A percentile compares a stretch with the other conserved stretches of the same genome.
Conservation (phyloP, 2,797 vertebrate species). For the Podargus strigoides region DNA sequence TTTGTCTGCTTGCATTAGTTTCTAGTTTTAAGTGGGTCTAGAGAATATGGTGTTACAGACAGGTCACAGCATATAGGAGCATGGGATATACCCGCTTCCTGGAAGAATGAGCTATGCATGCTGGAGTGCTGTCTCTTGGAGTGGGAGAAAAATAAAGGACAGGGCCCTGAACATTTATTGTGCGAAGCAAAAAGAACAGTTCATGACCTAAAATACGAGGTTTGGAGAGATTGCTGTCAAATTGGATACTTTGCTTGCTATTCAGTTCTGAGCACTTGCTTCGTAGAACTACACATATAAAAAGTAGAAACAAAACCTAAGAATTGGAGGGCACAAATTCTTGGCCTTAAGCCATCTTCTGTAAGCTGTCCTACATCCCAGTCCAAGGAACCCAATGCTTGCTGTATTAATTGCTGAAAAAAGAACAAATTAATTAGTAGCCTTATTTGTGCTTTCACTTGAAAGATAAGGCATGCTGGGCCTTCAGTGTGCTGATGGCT, state of each 20-base stretch:
- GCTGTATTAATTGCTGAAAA: slow-evolving; percentile 14
- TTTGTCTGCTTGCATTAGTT: not conserved
- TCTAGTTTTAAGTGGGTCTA: not conserved
- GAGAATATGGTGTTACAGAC: not conserved
- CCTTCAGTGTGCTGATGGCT: rapidly evolving
- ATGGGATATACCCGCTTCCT: not conserved
- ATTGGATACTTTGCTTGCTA: not conserved
- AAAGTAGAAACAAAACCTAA: not conserved
- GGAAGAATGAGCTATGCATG: not conserved
- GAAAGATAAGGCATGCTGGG: not conserved
- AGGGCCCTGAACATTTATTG: not conserved
- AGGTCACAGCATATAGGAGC: not conserved
- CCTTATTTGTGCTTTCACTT: not conserved
- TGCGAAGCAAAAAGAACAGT: not conserved
- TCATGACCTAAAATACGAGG: not conserved
- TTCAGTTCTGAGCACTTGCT: not conserved
- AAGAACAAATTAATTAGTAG: not conserved
- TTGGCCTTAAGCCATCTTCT: slow-evolving; percentile 3
- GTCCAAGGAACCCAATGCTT: not conserved
- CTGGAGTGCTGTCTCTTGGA: not conserved
- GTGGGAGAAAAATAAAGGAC: not conserved
- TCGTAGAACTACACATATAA: not conserved
- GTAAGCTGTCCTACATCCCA: not conserved
- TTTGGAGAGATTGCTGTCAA: not conserved
- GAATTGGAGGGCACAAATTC: not conserved